A percentile compares a stretch with the other conserved stretches of the same genome.
Evolutionary conservation across 2,113 vertebrate species (phyloP).

Genomic region (Merops nubicus): DNA sequence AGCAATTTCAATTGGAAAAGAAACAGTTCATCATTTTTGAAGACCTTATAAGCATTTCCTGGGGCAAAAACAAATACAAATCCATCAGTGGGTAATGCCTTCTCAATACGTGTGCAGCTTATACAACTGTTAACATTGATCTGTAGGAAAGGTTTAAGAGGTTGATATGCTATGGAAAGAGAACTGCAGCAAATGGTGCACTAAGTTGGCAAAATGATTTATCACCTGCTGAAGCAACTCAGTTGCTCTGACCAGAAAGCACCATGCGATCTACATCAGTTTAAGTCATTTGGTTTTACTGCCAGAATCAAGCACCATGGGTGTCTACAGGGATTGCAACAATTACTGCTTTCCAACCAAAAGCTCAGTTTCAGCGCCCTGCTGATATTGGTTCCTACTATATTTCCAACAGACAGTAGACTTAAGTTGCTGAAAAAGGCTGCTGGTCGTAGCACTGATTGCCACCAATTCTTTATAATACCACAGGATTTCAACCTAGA

Average conservation of each 20-base stretch:
- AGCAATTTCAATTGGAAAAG: conserved; percentile 49
- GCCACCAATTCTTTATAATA: neutral
- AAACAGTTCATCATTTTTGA: conserved; percentile 58
- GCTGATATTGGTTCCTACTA: neutral
- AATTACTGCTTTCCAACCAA: neutral
- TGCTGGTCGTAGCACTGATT: neutral
- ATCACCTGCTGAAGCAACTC: neutral
- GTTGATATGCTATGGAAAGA: conserved; percentile 18
- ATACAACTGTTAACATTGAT: conserved; percentile 71
- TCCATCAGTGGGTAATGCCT: conserved; percentile 62
- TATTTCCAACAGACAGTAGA: neutral
- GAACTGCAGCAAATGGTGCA: neutral
- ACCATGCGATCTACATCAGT: neutral
- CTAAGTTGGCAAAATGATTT: conserved; percentile 12
- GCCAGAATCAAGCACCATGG: neutral
- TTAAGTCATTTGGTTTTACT: neutral
- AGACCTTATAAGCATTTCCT: conserved; percentile 61
- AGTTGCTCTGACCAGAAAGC: neutral
- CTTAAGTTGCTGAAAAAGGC: neutral
- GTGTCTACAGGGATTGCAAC: neutral
- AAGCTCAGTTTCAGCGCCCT: neutral
- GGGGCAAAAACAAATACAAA: conserved; percentile 67
- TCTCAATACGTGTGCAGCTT: conserved; percentile 54
- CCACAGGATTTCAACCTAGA: neutral
- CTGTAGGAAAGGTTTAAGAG: conserved; percentile 61